Conservation (phyloP, 2,888 invertebrate genomes). For the Nematopogon swammerdamellus region DNA sequence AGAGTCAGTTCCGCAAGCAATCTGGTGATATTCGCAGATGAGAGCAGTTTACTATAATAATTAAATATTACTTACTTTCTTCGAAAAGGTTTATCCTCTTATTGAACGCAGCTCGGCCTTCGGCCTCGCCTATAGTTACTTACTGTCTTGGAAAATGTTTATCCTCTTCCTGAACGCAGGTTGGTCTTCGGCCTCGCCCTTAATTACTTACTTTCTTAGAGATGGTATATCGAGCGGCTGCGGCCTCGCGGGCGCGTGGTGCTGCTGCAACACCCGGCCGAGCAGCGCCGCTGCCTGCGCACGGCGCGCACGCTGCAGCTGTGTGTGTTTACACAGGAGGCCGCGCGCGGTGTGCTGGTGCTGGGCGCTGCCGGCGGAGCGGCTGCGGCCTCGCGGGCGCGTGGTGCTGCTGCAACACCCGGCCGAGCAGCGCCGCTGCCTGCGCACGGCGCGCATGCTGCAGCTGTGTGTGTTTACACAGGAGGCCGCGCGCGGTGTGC, state of each 20-base stretch:
- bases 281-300: conserved; percentile 83
- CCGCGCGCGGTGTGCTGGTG: conserved; percentile 91
- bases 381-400: conserved; percentile 64
- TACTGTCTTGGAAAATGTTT: too few relatives aligned
- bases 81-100: too few relatives aligned
- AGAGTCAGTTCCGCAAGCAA: too few relatives aligned
- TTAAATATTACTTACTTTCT: too few relatives aligned
- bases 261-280: conserved; percentile 89
- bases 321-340: conserved; percentile 68
- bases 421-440: conserved; percentile 85
- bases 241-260: conserved; percentile 69
- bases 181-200: too few relatives aligned
- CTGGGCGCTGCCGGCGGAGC: conserved; percentile 69
- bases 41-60: too few relatives aligned
- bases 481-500: conserved; percentile 82
- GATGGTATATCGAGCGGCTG: too few relatives aligned
- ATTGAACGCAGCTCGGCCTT: too few relatives aligned
- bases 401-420: conserved; percentile 89
- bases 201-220: too few relatives aligned
- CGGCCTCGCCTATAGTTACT: too few relatives aligned
- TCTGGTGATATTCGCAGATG: too few relatives aligned
- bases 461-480: conserved; percentile 65
- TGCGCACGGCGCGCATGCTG: conserved; percentile 89
- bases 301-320: conserved; percentile 88
- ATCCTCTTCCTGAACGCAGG: too few relatives aligned